A percentile compares a stretch with the other conserved stretches of the same genome.
These are phyloP conservation scores for Alaudala cheleensis DNA, from an alignment of 2,113 vertebrate genomes.

Conservation along the genomic window DNA sequence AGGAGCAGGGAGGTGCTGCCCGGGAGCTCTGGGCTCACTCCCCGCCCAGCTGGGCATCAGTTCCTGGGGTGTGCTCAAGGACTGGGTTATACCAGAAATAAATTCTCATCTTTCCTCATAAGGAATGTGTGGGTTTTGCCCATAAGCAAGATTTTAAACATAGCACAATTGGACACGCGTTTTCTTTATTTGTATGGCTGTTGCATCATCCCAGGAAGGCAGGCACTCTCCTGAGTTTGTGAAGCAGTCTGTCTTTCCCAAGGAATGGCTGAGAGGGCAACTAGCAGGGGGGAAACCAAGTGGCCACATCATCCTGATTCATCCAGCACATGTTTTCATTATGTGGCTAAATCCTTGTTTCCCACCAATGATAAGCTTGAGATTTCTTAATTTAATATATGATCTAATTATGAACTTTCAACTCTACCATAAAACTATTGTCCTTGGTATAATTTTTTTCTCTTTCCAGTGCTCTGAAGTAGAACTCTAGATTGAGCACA, in stretches of 20 bases:
- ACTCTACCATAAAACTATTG: neutral
- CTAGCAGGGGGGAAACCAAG: neutral
- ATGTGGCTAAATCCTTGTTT: neutral
- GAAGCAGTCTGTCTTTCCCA: neutral
- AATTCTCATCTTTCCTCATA: neutral
- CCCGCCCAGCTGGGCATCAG: fast-evolving
- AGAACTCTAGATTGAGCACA: neutral
- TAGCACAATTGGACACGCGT: neutral
- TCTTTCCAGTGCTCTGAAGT: neutral
- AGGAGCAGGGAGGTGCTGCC: neutral
- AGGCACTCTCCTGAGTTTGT: neutral
- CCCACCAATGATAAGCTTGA: neutral
- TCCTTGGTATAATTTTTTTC: neutral
- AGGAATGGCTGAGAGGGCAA: neutral
- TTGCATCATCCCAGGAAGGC: neutral
- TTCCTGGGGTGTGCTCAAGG: fast-evolving
- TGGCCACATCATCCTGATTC: neutral
- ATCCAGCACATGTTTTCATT: neutral
- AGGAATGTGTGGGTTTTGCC: neutral
- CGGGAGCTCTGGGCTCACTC: fast-evolving
- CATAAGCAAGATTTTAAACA: neutral
- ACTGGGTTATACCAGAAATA: neutral
- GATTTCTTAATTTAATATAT: neutral
- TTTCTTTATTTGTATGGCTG: neutral
- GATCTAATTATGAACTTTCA: neutral